These are phyloP conservation scores for Rhodophaea formosa DNA, from an alignment of 2,888 invertebrate genomes.

Conservation along the genomic window DNA sequence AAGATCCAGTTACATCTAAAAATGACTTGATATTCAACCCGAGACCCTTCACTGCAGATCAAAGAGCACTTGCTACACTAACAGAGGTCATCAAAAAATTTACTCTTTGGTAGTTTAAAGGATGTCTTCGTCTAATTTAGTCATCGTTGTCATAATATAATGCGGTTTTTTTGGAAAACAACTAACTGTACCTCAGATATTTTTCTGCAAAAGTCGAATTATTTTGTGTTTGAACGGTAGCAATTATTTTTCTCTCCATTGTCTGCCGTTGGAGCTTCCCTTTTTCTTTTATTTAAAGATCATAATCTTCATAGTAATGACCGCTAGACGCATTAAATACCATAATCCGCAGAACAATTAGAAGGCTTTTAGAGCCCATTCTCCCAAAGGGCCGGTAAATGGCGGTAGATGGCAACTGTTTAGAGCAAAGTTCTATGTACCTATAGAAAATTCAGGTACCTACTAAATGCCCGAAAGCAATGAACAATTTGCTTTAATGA, in stretches of 20 bases:
- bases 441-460: neutral
- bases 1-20: too few species aligned
- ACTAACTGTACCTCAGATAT: too few species aligned
- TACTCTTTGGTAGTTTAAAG: too few species aligned
- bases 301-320: constrained; percentile 9
- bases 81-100: too few species aligned
- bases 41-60: too few species aligned
- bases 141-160: too few species aligned
- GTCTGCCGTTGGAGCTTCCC: neutral
- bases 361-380: constrained; percentile 16
- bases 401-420: constrained; percentile 4
- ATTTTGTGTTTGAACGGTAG: neutral
- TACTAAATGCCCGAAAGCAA: neutral
- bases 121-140: too few species aligned
- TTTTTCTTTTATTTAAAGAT: neutral
- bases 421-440: neutral
- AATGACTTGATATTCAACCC: too few species aligned
- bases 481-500: neutral
- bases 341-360: constrained; percentile 15
- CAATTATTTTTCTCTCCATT: constrained; percentile 2
- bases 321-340: neutral
- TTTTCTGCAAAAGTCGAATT: too few species aligned
- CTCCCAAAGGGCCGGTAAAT: constrained; percentile 2
- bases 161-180: too few species aligned
- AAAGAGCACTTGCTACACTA: too few species aligned